Conservation (phyloP, 1,140 invertebrate genomes). For the Zaprionus camerounensis region DNA sequence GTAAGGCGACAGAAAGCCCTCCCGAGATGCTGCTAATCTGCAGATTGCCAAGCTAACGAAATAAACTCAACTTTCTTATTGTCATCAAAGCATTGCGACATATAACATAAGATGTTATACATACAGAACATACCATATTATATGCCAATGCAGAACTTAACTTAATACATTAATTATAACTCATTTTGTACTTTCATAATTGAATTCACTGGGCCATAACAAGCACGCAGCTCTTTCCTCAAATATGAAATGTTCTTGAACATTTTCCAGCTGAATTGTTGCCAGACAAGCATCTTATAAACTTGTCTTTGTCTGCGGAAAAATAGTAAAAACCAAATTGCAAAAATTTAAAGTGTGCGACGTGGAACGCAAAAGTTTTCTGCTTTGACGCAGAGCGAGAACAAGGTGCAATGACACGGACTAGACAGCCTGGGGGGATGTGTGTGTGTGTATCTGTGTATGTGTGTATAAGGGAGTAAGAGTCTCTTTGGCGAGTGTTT, state of each 20-base stretch:
- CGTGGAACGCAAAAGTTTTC: constrained; percentile 32
- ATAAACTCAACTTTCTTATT: constrained; percentile 46
- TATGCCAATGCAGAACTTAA: no score
- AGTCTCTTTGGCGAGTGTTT: constrained; percentile 8
- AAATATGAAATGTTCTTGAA: constrained; percentile 21
- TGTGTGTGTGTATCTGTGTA: constrained; percentile 15
- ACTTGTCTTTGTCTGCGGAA: constrained; percentile 31
- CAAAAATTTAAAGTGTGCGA: constrained; percentile 71
- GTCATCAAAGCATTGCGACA: constrained; percentile 3
- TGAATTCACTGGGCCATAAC: no score
- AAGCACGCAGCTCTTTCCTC: no score
- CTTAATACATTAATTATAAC: no score
- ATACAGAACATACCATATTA: no score
- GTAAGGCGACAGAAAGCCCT: constrained; percentile 19
- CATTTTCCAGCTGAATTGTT: constrained; percentile 39
- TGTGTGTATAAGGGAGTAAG: not conserved
- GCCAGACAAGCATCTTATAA: constrained; percentile 59
- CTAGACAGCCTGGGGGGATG: constrained; percentile 12
- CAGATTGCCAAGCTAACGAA: constrained; percentile 28
- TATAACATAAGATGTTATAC: not conserved
- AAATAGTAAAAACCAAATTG: constrained; percentile 53
- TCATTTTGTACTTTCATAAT: no score
- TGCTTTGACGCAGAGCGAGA: constrained; percentile 12
- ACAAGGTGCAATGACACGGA: constrained; percentile 51
- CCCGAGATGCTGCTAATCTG: constrained; percentile 30